phyloP scores from a whole-genome alignment of 2,797 vertebrate genomes.

The Serranus cabrilla region DNA sequence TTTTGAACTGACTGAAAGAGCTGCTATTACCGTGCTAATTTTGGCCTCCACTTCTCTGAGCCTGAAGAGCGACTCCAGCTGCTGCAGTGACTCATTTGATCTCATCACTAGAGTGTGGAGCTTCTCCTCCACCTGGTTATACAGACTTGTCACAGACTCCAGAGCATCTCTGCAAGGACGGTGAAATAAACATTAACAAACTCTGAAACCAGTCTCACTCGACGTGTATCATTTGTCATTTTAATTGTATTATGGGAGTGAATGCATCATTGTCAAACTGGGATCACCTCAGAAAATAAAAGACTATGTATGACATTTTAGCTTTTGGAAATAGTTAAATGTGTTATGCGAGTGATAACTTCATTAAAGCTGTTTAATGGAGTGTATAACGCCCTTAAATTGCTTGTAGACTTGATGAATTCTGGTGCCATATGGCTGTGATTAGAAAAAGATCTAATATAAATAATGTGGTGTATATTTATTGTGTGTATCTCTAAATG shows the following conservation, averaged over 20 bases:
- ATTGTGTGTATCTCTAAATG: neutral
- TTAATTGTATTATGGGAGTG: neutral
- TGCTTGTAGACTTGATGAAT: slow-evolving; percentile 7
- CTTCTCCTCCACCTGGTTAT: slow-evolving; percentile 92
- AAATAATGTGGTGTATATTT: neutral
- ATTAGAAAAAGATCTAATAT: neutral
- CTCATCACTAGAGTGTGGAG: slow-evolving; percentile 92
- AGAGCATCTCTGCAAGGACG: slow-evolving; percentile 84
- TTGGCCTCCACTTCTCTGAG: slow-evolving; percentile 86
- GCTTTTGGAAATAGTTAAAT: neutral
- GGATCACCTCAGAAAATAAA: neutral
- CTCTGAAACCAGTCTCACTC: neutral
- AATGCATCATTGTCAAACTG: neutral
- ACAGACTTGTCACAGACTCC: slow-evolving; percentile 86
- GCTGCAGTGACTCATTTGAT: slow-evolving; percentile 92
- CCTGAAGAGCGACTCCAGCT: slow-evolving; percentile 87
- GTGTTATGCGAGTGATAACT: neutral
- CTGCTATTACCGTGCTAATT: slow-evolving; percentile 84
- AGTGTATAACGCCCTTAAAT: neutral
- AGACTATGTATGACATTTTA: neutral
- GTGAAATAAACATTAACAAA: slow-evolving; percentile 3
- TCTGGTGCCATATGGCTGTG: neutral
- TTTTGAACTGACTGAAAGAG: neutral
- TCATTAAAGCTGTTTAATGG: neutral
- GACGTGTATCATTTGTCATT: neutral